Base-by-base conservation (phyloP, 2,797 vertebrate species). In the Amblyopsis hoosieri region DNA sequence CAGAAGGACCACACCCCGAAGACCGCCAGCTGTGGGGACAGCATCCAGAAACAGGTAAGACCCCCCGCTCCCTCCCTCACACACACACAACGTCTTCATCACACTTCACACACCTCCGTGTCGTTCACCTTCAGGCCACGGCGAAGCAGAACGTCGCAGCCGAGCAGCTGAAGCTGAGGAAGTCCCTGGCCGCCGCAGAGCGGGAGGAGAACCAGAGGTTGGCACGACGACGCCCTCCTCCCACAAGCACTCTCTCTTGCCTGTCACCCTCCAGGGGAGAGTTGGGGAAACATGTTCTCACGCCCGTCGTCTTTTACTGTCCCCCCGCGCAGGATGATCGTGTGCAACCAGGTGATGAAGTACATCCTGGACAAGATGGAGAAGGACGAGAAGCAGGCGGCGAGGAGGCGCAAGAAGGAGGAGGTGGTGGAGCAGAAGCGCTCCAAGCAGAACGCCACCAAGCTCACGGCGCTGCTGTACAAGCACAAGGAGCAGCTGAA, bases 311-410 rank as follows among this genome's bases (percentile, higher is more conserved):
- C 2, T 1, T 64, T 62, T 7, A 52, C 37, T 67, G 6, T 84
- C 71, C 59, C 75, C 62, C 83, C 23, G 23, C 23, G 23, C 23
- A 99, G 97, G 85, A 96, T 99, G 95, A 97, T 98, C 52, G 97
- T 98, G 62, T 99, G 97, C 91, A 99, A 98, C 92, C 97, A 99
- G 92, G 97, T 99, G 86, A 97, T 99, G 96, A 99, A 99, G 88
- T 99, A 94, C 76, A 95, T 99, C 83, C 93, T 99, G 61, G 97
- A 99, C 92, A 99, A 98, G 89, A 99, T 99, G 31, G 97, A 99
- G 89, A 98, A 99, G 89, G 97, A 99, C 45, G 97, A 99, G 87
- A 98, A 96, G 78, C 97, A 98, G 89, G 97, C 96, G n/a, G 96
- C 96, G 19, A 98, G 97, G 86, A 98, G 97, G 83, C 89, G 95